A percentile compares a stretch with the other conserved stretches of the same genome.
Evolutionary conservation across 1,140 invertebrate genomes (phyloP).

Genomic region (Ruditapes philippinarum): DNA sequence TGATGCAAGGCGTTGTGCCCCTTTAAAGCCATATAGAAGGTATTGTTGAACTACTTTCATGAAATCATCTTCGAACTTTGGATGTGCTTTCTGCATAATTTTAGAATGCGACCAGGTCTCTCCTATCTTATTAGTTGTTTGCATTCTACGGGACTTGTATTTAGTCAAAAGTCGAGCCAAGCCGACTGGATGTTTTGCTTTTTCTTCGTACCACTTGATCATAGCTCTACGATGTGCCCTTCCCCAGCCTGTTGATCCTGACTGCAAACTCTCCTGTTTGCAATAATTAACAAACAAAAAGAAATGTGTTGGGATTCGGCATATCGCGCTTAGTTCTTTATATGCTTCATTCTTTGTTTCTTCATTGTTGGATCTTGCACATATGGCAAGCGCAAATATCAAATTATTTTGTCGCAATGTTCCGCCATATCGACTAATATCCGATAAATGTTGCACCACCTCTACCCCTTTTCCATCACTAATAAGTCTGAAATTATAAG

Average conservation of each 20-base stretch:
- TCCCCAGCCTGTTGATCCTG: conserved; percentile 86
- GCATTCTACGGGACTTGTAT: conserved; percentile 86
- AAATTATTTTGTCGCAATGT: conserved; percentile 82
- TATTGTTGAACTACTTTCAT: conserved; percentile 72
- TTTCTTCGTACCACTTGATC: conserved; percentile 89
- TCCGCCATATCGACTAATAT: conserved; percentile 82
- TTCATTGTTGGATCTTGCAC: conserved; percentile 76
- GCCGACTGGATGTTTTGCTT: conserved; percentile 86
- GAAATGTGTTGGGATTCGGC: conserved; percentile 86
- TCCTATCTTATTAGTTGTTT: conserved; percentile 68
- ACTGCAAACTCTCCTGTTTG: conserved; percentile 65
- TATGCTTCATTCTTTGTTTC: conserved; percentile 79
- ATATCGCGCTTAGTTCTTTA: conserved; percentile 76
- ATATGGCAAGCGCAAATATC: conserved; percentile 85
- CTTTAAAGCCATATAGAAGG: conserved; percentile 83
- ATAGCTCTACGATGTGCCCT: conserved; percentile 89
- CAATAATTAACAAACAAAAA: conserved; percentile 84
- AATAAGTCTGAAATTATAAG: conserved; percentile 77
- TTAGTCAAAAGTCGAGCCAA: conserved; percentile 90
- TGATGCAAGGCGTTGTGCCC: conserved; percentile 85
- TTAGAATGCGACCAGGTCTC: conserved; percentile 91
- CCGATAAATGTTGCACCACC: conserved; percentile 79
- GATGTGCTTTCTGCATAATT: conserved; percentile 90
- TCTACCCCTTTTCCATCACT: conserved; percentile 78
- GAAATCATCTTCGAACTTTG: conserved; percentile 83